These are phyloP conservation scores for Epinotia demarniana DNA, from an alignment of 2,888 invertebrate species.

Conservation along the genomic window DNA sequence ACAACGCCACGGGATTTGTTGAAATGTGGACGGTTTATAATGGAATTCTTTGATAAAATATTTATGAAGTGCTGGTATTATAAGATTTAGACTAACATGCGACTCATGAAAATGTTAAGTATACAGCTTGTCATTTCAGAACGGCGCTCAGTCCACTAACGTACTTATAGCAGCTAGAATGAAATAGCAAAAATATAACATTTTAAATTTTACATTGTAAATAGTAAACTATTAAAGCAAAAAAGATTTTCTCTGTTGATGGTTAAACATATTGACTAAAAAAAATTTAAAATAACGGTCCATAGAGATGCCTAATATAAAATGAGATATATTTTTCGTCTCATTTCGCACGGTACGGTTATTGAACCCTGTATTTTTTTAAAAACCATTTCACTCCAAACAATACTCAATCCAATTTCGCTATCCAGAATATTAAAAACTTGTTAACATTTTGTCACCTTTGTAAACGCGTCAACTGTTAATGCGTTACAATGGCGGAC, in stretches of 20 bases:
- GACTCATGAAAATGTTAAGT: neutral
- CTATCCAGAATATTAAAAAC: neutral
- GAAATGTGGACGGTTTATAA: conserved; percentile 22
- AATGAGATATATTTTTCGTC: too few species aligned
- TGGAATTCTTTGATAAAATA: conserved; percentile 35
- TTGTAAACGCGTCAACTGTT: conserved; percentile 16
- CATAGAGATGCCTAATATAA: too few species aligned
- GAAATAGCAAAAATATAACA: too few species aligned
- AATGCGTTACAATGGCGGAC: conserved; percentile 3
- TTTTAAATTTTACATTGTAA: too few species aligned
- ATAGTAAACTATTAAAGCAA: too few species aligned
- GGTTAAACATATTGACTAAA: too few species aligned
- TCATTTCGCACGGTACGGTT: too few species aligned
- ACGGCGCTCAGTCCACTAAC: too few species aligned
- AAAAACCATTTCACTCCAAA: neutral
- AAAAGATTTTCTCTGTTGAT: too few species aligned
- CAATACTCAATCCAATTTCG: neutral
- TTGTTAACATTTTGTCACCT: conserved; percentile 11
- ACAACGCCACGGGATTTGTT: conserved; percentile 9
- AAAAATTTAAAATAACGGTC: too few species aligned
- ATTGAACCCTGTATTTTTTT: neutral
- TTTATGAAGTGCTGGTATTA: conserved; percentile 23
- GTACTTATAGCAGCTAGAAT: too few species aligned
- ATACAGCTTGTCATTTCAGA: neutral
- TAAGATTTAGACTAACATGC: neutral